Evolutionary conservation across 2,888 invertebrate genomes (phyloP).

Genomic region (Drosophila conformis): DNA sequence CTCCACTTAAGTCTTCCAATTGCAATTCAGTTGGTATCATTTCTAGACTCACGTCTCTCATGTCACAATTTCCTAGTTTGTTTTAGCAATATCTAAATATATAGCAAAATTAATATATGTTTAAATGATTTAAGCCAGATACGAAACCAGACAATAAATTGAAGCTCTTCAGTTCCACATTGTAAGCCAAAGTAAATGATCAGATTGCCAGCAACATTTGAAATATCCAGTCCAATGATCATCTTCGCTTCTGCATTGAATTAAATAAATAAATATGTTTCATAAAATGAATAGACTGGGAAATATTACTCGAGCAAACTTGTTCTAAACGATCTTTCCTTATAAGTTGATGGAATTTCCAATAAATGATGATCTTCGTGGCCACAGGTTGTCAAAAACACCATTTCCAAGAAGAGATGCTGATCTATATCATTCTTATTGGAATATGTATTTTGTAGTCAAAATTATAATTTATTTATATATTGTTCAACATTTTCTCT

Average conservation of each 20-base stretch:
- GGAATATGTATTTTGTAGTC: no score
- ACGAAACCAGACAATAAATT: not conserved
- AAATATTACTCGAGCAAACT: no score
- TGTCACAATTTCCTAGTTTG: no score
- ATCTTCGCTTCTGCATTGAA: not conserved
- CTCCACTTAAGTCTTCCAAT: not conserved
- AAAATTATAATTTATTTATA: not conserved
- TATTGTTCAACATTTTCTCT: not conserved
- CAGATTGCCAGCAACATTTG: not conserved
- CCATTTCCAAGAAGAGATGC: not conserved
- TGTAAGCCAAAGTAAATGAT: not conserved
- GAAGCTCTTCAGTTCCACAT: not conserved
- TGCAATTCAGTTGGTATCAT: not conserved
- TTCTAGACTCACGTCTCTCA: not conserved
- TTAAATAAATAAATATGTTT: not conserved
- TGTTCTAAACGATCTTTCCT: not conserved
- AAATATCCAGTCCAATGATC: not conserved
- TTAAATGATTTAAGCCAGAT: not conserved
- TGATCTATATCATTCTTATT: not conserved
- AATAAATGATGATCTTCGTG: not conserved
- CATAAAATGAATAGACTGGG: accelerated
- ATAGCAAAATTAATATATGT: not conserved
- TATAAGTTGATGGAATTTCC: no score
- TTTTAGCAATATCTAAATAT: not conserved
- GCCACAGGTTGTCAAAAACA: not conserved